Evolutionary conservation across 2,797 vertebrate genomes (phyloP).

Genomic region (Caiman crocodilus): DNA sequence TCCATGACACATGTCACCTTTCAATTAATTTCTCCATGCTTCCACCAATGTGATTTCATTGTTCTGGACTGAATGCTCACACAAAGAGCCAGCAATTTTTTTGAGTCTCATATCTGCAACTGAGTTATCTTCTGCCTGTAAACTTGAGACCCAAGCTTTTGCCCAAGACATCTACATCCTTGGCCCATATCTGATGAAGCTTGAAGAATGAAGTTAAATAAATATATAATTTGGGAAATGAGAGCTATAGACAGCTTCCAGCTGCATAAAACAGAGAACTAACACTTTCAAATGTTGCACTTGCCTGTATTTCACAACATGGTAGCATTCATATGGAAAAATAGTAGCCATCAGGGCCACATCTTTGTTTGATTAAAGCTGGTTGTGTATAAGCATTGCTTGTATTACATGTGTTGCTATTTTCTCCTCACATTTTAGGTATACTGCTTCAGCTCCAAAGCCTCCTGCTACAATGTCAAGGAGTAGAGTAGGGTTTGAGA

Average conservation of each 20-base stretch:
- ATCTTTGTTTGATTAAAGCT: background rate
- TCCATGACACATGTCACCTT: no score
- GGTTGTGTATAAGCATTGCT: accelerated
- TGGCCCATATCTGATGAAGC: background rate
- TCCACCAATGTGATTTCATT: background rate
- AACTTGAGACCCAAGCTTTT: background rate
- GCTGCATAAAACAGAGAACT: accelerated
- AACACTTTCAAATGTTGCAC: accelerated
- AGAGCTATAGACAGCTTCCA: accelerated
- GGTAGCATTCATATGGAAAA: background rate
- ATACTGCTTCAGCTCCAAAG: background rate
- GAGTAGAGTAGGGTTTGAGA: background rate
- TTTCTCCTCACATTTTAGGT: background rate
- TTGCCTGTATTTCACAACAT: background rate
- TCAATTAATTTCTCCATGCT: no score
- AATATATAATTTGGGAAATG: accelerated
- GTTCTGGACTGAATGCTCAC: background rate
- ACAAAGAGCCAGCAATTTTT: background rate
- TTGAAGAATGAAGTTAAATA: background rate
- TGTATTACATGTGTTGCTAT: background rate
- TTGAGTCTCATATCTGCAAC: background rate
- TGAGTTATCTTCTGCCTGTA: background rate
- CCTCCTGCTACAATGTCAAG: background rate
- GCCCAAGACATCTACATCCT: background rate
- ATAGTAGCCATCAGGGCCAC: accelerated